phyloP scores from a whole-genome alignment of 1,140 invertebrate genomes.

The Drosophila ironensis region DNA sequence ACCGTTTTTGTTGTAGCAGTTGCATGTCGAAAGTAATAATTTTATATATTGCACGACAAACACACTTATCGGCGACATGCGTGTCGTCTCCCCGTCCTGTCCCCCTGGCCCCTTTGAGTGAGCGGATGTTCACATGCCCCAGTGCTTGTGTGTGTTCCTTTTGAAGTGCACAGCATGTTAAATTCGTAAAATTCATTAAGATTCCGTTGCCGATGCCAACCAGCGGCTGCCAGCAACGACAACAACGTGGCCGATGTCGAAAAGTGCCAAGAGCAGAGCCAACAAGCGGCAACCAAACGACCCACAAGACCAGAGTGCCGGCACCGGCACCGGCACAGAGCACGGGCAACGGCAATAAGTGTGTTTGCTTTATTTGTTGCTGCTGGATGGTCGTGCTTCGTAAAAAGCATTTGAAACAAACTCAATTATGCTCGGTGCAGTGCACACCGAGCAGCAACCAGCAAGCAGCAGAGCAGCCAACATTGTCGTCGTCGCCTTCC shows the following conservation, averaged over 20 bases:
- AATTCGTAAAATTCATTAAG: conserved; percentile 80
- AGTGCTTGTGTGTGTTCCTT: conserved; percentile 65
- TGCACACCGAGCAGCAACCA: conserved; percentile 45
- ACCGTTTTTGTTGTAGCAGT: conserved; percentile 32
- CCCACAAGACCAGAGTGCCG: conserved; percentile 50
- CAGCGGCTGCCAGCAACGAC: conserved; percentile 35
- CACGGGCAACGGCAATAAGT: conserved; percentile 23
- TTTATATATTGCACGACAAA: conserved; percentile 79
- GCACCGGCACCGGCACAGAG: conserved; percentile 22
- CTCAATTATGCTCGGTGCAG: conserved; percentile 78
- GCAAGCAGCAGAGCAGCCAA: conserved; percentile 39
- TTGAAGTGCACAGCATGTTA: conserved; percentile 80
- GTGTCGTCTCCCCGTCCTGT: conserved; percentile 27
- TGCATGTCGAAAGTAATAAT: conserved; percentile 79
- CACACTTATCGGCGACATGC: conserved; percentile 78
- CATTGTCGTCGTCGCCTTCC: conserved; percentile 2
- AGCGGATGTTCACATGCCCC: conserved; percentile 20
- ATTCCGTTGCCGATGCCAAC: conserved; percentile 78
- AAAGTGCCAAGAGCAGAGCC: conserved; percentile 75
- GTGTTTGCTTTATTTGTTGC: conserved; percentile 53
- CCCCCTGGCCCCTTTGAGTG: background rate
- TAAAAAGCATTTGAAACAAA: conserved; percentile 80
- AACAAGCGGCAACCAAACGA: conserved; percentile 37
- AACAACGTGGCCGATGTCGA: conserved; percentile 54
- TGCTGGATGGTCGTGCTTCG: conserved; percentile 64